Evolutionary conservation across 2,113 vertebrate species (phyloP), one percentile per base, ranked within the genome.

Genomic region (Otus sunia): DNA sequence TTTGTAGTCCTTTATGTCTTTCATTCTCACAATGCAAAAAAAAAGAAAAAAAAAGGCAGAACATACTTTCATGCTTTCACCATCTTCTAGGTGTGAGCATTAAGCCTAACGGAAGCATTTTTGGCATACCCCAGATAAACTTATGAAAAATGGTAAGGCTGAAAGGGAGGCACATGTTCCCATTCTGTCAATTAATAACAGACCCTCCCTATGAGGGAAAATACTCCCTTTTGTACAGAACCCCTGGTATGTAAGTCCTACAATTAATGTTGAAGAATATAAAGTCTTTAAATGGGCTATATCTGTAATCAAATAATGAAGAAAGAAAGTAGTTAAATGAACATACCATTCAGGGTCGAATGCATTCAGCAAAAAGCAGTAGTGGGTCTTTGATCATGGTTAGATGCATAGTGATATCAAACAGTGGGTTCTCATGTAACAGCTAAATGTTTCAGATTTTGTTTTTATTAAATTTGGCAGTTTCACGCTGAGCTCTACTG

Each of bases 381-480:
- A 97, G 98, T 98, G 95, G 97, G 97, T 97, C 98, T 98, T 98
- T 98, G 98, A 98, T 98, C 98, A 98, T 96, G 91, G 97, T 90
- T 97, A 98, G 97, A 98, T 98, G 97, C 98, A 97, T 95, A 97
- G 98, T 97, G 97, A 98, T 98, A 98, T 97, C 98, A 98, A 98
- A 97, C 98, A 97, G 97, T 98, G 97, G 98, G 97, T 98, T 98
- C 96, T 97, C 97, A 93, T 98, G 98, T 98, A 98, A 95, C 97
- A 97, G 98, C 97, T 98, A 98, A 98, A 98, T 97, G 97, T 98
- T 98, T 98, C 97, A 96, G 96, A 97, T 98, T 98, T 98, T 97
- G 97, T 98, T 98, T 98, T 98, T 97, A 98, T 98, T 98, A 98
- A 97, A 98, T 97, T 98, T 98, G 98, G 98, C 98, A 98, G 98